A percentile compares a stretch with the other conserved stretches of the same genome.
Evolutionary conservation across 1,140 invertebrate species (phyloP).

Genomic region (Leguminivora glycinivorella): DNA sequence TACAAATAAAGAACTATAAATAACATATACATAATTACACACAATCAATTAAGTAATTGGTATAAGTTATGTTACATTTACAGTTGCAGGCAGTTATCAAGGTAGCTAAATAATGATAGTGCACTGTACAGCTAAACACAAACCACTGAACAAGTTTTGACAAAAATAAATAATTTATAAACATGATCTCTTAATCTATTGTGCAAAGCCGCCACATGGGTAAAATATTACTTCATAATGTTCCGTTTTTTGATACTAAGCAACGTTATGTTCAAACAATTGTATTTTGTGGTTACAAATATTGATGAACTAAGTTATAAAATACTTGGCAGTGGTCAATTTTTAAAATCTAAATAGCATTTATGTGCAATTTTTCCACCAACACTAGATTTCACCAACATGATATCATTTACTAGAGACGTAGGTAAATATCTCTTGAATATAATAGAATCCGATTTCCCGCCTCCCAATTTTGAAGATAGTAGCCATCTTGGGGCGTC

Average conservation of each 20-base stretch:
- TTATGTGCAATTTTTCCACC: background rate
- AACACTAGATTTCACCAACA: background rate
- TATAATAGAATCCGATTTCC: too few relatives aligned
- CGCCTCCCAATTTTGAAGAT: too few relatives aligned
- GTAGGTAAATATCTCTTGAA: too few relatives aligned
- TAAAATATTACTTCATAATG: background rate
- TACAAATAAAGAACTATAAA: conserved; percentile 28
- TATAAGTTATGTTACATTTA: conserved; percentile 22
- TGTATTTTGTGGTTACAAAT: background rate
- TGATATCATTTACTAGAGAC: background rate
- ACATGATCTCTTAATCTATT: conserved; percentile 4
- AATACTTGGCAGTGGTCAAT: conserved; percentile 20
- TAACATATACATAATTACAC: conserved; percentile 26
- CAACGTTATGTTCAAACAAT: background rate
- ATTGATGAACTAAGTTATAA: conserved; percentile 10
- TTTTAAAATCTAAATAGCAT: conserved; percentile 4
- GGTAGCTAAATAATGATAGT: conserved; percentile 21
- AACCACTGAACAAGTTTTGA: conserved; percentile 1
- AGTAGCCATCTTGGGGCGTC: too few relatives aligned
- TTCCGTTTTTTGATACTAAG: background rate
- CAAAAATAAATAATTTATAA: conserved; percentile 1
- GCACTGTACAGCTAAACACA: conserved; percentile 6
- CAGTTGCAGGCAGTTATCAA: conserved; percentile 18
- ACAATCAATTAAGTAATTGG: conserved; percentile 23
- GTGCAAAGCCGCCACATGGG: conserved; percentile 1